Conservation (phyloP, 2,797 vertebrate genomes). For the Lepilemur ruficaudatus region DNA sequence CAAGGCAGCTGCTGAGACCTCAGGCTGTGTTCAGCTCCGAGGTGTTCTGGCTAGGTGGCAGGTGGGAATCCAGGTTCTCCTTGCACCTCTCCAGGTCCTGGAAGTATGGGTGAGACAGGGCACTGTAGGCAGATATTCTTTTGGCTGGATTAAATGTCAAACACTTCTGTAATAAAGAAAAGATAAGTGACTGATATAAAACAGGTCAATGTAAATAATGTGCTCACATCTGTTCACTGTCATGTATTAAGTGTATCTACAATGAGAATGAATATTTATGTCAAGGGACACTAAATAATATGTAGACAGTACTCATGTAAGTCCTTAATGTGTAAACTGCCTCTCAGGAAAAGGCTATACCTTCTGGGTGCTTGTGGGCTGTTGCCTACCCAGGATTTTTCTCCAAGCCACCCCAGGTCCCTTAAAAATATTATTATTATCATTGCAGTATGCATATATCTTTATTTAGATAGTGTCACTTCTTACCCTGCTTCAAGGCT, state of each 20-base stretch:
- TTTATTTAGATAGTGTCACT: background rate
- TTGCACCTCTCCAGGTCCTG: conserved; percentile 94
- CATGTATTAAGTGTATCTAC: background rate
- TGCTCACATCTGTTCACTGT: background rate
- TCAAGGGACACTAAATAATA: background rate
- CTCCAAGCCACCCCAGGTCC: background rate
- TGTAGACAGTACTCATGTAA: background rate
- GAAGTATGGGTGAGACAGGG: conserved; percentile 97
- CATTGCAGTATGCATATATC: background rate
- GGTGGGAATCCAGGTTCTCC: conserved; percentile 91
- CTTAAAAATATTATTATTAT: background rate
- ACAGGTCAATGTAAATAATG: background rate
- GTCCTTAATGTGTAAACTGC: background rate
- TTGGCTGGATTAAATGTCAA: conserved; percentile 96
- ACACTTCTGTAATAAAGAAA: conserved; percentile 91
- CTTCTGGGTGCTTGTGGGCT: background rate
- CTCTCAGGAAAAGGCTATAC: background rate
- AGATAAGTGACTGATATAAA: background rate
- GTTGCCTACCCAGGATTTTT: background rate
- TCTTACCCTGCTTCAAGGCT: background rate
- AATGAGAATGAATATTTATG: background rate
- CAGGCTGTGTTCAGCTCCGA: conserved; percentile 93
- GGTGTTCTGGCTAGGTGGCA: conserved; percentile 91
- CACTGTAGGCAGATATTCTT: conserved; percentile 95
- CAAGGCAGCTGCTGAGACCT: conserved; percentile 72